These are phyloP conservation scores for Drosophila anceps DNA, from an alignment of 2,888 invertebrate species.

Conservation along the genomic window DNA sequence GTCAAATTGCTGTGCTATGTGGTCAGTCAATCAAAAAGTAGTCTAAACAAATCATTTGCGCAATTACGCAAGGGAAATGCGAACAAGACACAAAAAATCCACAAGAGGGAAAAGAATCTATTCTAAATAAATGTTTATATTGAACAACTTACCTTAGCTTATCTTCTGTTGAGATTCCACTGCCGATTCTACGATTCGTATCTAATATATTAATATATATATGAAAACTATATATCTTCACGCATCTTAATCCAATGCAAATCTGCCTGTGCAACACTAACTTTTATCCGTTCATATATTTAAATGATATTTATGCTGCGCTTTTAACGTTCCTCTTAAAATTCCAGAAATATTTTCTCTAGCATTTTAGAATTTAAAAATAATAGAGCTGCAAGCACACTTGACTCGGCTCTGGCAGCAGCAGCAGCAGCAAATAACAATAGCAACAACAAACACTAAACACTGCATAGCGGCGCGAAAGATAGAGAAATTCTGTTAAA, in stretches of 20 bases:
- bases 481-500: slow-evolving; percentile 30
- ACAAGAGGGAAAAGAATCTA: slow-evolving; percentile 11
- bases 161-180: slow-evolving; percentile 16
- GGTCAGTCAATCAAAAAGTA: slow-evolving; percentile 76
- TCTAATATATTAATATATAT: slow-evolving; percentile 28
- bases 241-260: slow-evolving; percentile 27
- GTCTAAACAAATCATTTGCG: slow-evolving; percentile 74
- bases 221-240: slow-evolving; percentile 15
- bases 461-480: slow-evolving; percentile 11
- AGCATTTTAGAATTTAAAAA: slow-evolving; percentile 39
- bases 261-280: slow-evolving; percentile 48
- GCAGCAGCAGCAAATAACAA: not conserved
- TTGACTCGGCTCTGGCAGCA: slow-evolving; percentile 23
- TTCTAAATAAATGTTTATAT: slow-evolving; percentile 14
- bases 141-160: slow-evolving; percentile 49
- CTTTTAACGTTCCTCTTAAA: slow-evolving; percentile 66
- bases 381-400: slow-evolving; percentile 35
- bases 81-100: not conserved
- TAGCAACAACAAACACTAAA: slow-evolving; percentile 1
- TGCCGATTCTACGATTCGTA: slow-evolving; percentile 52
- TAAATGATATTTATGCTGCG: slow-evolving; percentile 43
- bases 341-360: slow-evolving; percentile 64
- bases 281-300: slow-evolving; percentile 11
- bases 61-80: slow-evolving; percentile 64
- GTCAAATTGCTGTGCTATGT: slow-evolving; percentile 66